phyloP scores from a whole-genome alignment of 2,113 vertebrate species.

The Alethe castanea region DNA sequence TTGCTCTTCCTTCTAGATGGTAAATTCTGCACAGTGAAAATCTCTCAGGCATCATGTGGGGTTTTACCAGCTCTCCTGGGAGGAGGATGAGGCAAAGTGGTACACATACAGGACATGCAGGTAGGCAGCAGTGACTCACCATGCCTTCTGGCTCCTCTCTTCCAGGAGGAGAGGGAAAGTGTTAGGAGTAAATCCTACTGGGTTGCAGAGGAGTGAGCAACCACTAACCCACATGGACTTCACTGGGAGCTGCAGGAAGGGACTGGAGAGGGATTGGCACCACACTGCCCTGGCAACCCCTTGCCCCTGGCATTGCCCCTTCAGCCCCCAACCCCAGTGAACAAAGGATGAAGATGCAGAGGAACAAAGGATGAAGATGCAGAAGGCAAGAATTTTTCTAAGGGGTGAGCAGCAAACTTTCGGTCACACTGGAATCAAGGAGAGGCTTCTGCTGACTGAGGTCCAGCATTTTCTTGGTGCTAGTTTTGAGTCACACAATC shows the following conservation, averaged over 20 bases:
- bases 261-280: rapidly evolving
- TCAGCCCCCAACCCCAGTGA: rapidly evolving
- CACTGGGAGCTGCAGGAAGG: not conserved
- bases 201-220: not conserved
- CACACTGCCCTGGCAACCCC: rapidly evolving
- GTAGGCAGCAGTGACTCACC: not conserved
- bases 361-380: not conserved
- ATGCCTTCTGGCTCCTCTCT: not conserved
- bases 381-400: not conserved
- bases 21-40: not conserved
- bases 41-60: not conserved
- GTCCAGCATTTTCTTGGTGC: not conserved
- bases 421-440: not conserved
- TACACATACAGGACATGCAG: rapidly evolving
- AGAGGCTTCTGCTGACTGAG: not conserved
- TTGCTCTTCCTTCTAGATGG: not conserved
- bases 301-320: not conserved
- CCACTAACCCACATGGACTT: not conserved
- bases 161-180: not conserved
- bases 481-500: not conserved
- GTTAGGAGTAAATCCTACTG: not conserved
- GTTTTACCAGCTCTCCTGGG: not conserved
- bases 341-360: not conserved
- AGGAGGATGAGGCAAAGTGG: not conserved
- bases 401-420: not conserved